A percentile compares a stretch with the other conserved stretches of the same genome.
These are phyloP conservation scores for Coreoperca whiteheadi DNA, from an alignment of 2,113 vertebrate genomes.

Conservation along the genomic window DNA sequence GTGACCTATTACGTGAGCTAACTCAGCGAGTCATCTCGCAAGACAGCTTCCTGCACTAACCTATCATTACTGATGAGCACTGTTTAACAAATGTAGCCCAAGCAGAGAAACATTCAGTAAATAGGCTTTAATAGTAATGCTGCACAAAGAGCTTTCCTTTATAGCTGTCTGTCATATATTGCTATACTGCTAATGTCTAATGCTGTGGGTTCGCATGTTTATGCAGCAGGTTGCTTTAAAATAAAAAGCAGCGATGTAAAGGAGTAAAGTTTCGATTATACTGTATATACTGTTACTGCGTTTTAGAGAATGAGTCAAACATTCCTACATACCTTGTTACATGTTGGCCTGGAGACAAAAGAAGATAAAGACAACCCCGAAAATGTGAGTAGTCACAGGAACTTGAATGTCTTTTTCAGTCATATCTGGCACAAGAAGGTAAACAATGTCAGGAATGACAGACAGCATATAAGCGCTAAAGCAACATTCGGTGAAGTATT, in stretches of 20 bases:
- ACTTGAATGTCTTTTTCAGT: conserved; percentile 40
- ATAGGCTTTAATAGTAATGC: background rate
- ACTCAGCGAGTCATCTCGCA: background rate
- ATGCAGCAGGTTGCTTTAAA: background rate
- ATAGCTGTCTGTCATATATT: conserved; percentile 4
- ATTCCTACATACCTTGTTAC: background rate
- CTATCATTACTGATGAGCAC: conserved; percentile 35
- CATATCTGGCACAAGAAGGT: conserved; percentile 43
- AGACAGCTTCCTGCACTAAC: conserved; percentile 13
- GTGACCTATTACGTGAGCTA: background rate
- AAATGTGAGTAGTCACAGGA: conserved; percentile 24
- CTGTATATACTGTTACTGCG: background rate
- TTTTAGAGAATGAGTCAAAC: background rate
- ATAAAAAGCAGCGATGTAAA: background rate
- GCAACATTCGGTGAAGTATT: conserved; percentile 45
- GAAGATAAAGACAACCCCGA: background rate
- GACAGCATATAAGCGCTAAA: conserved; percentile 60
- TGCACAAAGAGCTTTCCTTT: background rate
- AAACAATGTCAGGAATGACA: conserved; percentile 60
- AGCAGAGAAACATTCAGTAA: conserved; percentile 22
- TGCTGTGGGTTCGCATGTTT: background rate
- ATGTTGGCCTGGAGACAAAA: conserved; percentile 5
- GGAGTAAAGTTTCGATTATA: background rate
- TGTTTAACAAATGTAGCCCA: conserved; percentile 20
- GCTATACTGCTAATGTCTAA: background rate